Evolutionary conservation across 2,888 invertebrate genomes (phyloP), one percentile per base, ranked within the genome.

Genomic region (Pollenia labialis): DNA sequence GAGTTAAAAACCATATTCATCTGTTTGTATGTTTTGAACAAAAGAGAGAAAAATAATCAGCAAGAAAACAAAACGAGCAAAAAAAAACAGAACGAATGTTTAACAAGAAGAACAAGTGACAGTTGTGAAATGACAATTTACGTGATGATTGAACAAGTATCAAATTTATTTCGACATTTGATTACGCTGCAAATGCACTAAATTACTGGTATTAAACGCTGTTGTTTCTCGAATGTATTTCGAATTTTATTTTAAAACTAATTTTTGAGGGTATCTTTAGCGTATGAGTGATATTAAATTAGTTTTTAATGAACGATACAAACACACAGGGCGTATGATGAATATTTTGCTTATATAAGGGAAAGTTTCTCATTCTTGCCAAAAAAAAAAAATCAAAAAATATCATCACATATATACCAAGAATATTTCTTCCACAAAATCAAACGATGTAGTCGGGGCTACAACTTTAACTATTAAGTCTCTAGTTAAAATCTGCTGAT

Each of bases 121-220:
- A 83, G 83, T 87, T 85, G 86, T 68, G 71, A 87, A 83, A 81
- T 80, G 86, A 82, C 68, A 85, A 80, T 85, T 76, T 86, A 88
- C 86, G 86, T 86, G 88, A 75, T 84, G 83, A 82, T 76, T 66
- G 82, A 82, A 76, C 83, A 72, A 86, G 80, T 83, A 83, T 76
- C 69, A 86, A 86, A 75, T 82, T 80, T 80, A 80, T 75, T 77
- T 71, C 56, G 46, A 75, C 62, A 62, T 80, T 75, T 46, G 68
- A 79, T 80, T 80, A 48, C 46, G 46, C 40, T 72, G 72, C 16
- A 72, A 81, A 46, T 72, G 48, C 48, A 48, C 18, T 48, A 74
- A 56, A 81, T 56, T 66, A 62, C 52, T 52, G 32, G 3, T 68
- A 62, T 18, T 52, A 52, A 64, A 76, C 23, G 42, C 14, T 42